Percentiles rank a stretch among this genome's conserved stretches.
Conservation (phyloP, 2,888 invertebrate genomes). For the Chrysina gloriosa region DNA sequence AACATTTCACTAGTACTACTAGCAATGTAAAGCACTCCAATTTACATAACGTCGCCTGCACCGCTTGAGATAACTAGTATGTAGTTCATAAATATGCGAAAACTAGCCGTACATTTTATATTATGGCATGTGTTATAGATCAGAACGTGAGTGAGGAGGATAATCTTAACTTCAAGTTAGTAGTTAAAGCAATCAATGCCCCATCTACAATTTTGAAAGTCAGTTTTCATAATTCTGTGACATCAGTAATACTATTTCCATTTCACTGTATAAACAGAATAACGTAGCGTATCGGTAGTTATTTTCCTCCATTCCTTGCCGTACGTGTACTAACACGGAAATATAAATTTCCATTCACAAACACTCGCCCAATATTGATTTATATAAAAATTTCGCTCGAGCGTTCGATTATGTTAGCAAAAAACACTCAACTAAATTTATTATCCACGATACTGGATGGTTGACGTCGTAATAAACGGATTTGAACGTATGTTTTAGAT, state of each 20-base stretch:
- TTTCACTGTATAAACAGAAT: slow-evolving; percentile 1
- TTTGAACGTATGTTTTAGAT: slow-evolving; percentile 6
- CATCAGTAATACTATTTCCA: not conserved
- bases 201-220: not conserved
- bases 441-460: not conserved
- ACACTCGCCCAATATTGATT: not conserved
- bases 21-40: not conserved
- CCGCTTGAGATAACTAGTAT: slow-evolving; percentile 13
- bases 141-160: slow-evolving; percentile 8
- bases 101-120: not conserved
- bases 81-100: slow-evolving; percentile 4
- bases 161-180: not conserved
- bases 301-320: not conserved
- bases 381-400: slow-evolving; percentile 7
- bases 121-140: not conserved
- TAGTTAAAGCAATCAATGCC: not conserved
- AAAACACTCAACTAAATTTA: not conserved
- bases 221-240: not conserved
- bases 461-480: not conserved
- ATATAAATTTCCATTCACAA: not conserved
- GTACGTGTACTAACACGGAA: not conserved
- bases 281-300: not conserved
- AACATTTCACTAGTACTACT: slow-evolving; percentile 6
- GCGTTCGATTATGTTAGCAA: slow-evolving; percentile 5
- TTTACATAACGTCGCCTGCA: not conserved